Evolutionary conservation across 64 coral and sea anemone genomes (phyloP).

Genomic region (Anthopleura sola): DNA sequence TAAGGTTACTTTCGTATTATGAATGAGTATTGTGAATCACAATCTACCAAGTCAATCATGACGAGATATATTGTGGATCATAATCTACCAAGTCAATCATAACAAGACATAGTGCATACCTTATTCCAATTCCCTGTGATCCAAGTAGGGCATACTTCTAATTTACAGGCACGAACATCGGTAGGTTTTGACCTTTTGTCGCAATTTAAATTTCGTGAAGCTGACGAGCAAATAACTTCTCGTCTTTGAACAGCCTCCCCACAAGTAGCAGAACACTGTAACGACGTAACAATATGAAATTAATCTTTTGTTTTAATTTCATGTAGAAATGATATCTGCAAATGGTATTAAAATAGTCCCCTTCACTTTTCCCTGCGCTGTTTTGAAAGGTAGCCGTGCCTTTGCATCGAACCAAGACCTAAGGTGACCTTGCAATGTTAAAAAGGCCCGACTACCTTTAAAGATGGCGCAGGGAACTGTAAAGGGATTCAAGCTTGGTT

Average conservation of each 20-base stretch:
- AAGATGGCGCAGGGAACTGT: too few species aligned
- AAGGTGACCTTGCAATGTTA: too few species aligned
- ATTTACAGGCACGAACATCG: background rate
- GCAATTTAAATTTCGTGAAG: background rate
- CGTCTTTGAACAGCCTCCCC: constrained; percentile 36
- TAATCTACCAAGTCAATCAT: background rate
- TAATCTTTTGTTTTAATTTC: background rate
- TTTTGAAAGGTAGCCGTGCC: too few species aligned
- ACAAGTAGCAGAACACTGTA: constrained; percentile 52
- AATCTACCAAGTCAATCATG: background rate
- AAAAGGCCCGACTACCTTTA: too few species aligned
- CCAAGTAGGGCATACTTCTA: constrained; percentile 32
- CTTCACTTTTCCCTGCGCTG: too few species aligned
- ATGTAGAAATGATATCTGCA: background rate
- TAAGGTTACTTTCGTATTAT: background rate
- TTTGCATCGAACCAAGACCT: too few species aligned
- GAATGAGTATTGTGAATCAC: background rate
- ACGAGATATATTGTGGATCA: background rate
- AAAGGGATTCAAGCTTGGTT: too few species aligned
- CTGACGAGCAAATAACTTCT: constrained; percentile 28
- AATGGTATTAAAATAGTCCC: too few species aligned
- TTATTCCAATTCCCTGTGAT: constrained; percentile 33
- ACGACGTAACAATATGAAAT: background rate
- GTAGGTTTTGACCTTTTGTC: constrained; percentile 15
- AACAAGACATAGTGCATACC: background rate